Evolutionary conservation across 2,113 vertebrate species (phyloP).

Genomic region (Pandion haliaetus): DNA sequence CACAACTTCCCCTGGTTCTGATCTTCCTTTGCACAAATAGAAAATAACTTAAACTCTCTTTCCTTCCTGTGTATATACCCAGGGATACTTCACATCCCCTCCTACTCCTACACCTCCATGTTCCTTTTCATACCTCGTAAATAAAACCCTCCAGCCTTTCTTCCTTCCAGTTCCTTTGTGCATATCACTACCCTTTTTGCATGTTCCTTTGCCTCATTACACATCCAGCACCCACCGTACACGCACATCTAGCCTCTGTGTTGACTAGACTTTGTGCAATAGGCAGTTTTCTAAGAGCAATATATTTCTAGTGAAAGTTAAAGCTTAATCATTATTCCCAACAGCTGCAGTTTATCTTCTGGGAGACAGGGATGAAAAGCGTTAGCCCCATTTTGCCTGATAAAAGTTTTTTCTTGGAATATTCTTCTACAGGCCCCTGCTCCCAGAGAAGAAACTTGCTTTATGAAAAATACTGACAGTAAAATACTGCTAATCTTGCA

Average conservation of each 20-base stretch:
- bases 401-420: not conserved
- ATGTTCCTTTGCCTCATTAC: not conserved
- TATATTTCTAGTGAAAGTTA: not conserved
- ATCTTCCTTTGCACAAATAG: not conserved
- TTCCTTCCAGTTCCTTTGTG: not conserved
- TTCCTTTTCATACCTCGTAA: conserved; percentile 44
- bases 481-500: not conserved
- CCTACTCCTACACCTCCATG: conserved; percentile 52
- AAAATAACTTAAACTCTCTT: not conserved
- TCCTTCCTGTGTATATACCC: not conserved
- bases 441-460: not conserved
- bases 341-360: not conserved
- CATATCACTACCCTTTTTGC: not conserved
- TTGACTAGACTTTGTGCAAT: not conserved
- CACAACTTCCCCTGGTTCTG: not conserved
- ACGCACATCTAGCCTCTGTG: not conserved
- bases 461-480: not conserved
- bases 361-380: not conserved
- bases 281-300: not conserved
- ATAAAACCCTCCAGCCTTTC: conserved; percentile 38
- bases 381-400: not conserved
- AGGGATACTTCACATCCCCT: conserved; percentile 43
- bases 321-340: not conserved
- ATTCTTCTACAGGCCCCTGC: not conserved
- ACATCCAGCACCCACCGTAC: not conserved